These are phyloP conservation scores for Catocala nupta DNA, from an alignment of 2,888 invertebrate genomes.

Conservation along the genomic window DNA sequence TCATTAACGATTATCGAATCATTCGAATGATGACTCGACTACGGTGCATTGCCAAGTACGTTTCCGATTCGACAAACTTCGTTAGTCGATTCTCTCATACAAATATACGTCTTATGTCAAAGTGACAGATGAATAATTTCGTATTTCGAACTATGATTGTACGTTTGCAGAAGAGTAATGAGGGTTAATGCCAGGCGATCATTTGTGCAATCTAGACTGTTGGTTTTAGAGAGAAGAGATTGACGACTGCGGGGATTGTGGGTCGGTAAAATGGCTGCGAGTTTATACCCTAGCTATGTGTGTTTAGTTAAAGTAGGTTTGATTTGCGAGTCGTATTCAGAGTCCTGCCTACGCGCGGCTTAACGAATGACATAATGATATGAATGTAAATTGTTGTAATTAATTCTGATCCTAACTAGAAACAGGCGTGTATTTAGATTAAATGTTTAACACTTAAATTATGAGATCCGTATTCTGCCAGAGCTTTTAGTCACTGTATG, in stretches of 20 bases:
- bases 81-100: constrained; percentile 41
- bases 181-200: constrained; percentile 79
- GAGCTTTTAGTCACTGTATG: constrained; percentile 9
- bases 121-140: constrained; percentile 45
- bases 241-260: constrained; percentile 74
- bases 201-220: constrained; percentile 83
- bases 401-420: constrained; percentile 57
- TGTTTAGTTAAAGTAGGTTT: constrained; percentile 70
- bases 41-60: constrained; percentile 59
- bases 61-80: constrained; percentile 62
- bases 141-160: constrained; percentile 45
- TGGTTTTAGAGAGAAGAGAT: constrained; percentile 78
- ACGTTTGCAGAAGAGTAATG: constrained; percentile 70
- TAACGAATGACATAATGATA: constrained; percentile 68
- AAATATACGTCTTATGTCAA: constrained; percentile 49
- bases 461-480: constrained; percentile 24
- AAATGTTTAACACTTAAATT: constrained; percentile 42
- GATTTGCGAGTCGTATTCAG: constrained; percentile 68
- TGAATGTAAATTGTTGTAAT: constrained; percentile 64
- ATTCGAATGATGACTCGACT: constrained; percentile 70
- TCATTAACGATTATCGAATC: constrained; percentile 77
- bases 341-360: constrained; percentile 65
- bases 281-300: constrained; percentile 61
- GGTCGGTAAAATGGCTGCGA: constrained; percentile 66
- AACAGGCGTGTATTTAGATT: constrained; percentile 48